Percentiles rank a stretch among this genome's conserved stretches.
These are phyloP conservation scores for Therioaphis trifolii DNA, from an alignment of 2,888 invertebrate species.

Conservation along the genomic window DNA sequence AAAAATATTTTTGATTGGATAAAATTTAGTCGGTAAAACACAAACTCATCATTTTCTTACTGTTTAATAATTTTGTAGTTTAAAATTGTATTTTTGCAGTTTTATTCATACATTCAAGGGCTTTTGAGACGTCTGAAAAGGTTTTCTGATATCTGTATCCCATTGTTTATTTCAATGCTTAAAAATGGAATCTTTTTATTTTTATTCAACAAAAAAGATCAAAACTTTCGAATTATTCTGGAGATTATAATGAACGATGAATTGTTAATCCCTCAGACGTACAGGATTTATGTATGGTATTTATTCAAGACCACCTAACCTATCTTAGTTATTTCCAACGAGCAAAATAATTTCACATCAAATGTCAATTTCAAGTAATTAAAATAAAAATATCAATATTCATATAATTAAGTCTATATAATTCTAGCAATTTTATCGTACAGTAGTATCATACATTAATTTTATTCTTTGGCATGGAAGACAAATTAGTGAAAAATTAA, in stretches of 20 bases:
- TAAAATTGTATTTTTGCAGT: background rate
- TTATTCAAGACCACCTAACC: background rate
- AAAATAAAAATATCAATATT: no score
- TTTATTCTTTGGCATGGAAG: no score
- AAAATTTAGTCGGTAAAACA: background rate
- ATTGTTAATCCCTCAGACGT: background rate
- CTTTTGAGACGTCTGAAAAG: conserved; percentile 26
- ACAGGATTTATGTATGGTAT: background rate
- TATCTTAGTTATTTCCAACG: background rate
- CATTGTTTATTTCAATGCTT: background rate
- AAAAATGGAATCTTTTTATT: conserved; percentile 33
- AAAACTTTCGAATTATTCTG: background rate
- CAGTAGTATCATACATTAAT: no score
- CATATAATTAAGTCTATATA: no score
- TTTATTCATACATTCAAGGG: background rate
- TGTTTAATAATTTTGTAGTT: conserved; percentile 5
- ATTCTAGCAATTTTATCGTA: no score
- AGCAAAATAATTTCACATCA: background rate
- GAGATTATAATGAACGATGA: background rate
- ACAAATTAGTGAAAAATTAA: no score
- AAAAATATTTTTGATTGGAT: background rate
- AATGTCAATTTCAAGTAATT: background rate
- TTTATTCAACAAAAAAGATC: background rate
- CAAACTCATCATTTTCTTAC: conserved; percentile 7
- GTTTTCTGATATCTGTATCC: background rate